Conservation (phyloP, 2,888 invertebrate genomes). For the Hypsopygia costalis region DNA sequence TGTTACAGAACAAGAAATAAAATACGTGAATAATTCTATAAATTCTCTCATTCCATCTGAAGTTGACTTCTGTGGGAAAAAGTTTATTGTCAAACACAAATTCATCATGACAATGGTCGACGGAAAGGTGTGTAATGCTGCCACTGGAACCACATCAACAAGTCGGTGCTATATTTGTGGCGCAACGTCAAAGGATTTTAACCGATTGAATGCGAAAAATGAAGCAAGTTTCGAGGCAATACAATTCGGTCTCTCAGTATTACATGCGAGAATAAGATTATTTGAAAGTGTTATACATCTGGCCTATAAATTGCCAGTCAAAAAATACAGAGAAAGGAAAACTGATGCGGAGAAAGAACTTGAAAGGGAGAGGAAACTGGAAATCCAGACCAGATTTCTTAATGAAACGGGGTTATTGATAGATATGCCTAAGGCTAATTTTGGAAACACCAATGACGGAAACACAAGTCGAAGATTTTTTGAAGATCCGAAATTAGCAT, state of each 20-base stretch:
- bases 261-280: conserved; percentile 21
- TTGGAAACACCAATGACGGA: conserved; percentile 26
- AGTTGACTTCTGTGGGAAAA: too few species aligned
- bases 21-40: conserved; percentile 11
- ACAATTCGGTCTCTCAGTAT: conserved; percentile 30
- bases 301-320: conserved; percentile 16
- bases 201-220: conserved; percentile 10
- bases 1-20: conserved; percentile 25
- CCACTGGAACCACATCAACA: conserved; percentile 15
- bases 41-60: too few species aligned
- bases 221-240: conserved; percentile 14
- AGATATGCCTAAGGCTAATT: conserved; percentile 25
- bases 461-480: conserved; percentile 36
- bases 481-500: conserved; percentile 21
- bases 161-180: conserved; percentile 37
- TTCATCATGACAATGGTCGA: conserved; percentile 18
- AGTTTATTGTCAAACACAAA: background rate
- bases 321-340: conserved; percentile 23
- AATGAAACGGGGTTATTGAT: conserved; percentile 30
- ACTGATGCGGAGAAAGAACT: conserved; percentile 17
- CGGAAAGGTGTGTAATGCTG: conserved; percentile 39
- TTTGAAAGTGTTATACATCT: too few species aligned
- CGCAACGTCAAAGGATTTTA: conserved; percentile 37
- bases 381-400: conserved; percentile 23
- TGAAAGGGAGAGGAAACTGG: too few species aligned